Conservation (phyloP, 92 coral and sea anemone genomes). For the Scolanthus callimorphus region DNA sequence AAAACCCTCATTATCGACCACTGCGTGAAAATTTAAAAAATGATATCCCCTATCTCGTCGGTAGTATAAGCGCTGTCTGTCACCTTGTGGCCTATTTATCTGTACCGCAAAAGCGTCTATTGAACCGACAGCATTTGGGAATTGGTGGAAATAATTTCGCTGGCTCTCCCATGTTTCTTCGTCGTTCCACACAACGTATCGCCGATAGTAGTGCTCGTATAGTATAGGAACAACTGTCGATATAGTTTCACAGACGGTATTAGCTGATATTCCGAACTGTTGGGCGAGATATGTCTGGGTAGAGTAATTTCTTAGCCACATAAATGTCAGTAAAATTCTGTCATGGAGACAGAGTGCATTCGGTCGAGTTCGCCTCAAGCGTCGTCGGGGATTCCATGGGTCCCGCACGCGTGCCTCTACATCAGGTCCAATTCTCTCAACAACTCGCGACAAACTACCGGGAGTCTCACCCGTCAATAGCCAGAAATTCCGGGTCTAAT, state of each 20-base stretch:
- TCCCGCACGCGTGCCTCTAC: too few relatives aligned
- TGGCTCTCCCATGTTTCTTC: constrained; percentile 7
- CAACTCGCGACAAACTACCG: too few relatives aligned
- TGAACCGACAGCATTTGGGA: constrained; percentile 14
- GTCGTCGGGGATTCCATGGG: too few relatives aligned
- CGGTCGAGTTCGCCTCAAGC: too few relatives aligned
- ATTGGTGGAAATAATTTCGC: constrained; percentile 1
- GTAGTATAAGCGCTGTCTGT: constrained; percentile 10
- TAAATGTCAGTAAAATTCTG: constrained; percentile 20
- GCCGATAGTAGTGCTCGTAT: constrained; percentile 7
- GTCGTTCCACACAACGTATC: constrained; percentile 1
- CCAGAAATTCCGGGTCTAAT: too few relatives aligned
- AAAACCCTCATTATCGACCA: constrained; percentile 18
- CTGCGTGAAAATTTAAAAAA: constrained; percentile 13
- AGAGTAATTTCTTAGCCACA: constrained; percentile 16
- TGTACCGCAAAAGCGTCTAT: constrained; percentile 21
- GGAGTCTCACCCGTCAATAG: too few relatives aligned
- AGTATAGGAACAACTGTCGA: constrained; percentile 2
- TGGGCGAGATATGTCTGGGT: constrained; percentile 8
- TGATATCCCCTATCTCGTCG: constrained; percentile 22
- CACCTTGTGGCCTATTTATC: constrained; percentile 14
- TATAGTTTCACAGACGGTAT: too few relatives aligned
- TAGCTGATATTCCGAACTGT: constrained; percentile 6
- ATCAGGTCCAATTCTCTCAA: too few relatives aligned
- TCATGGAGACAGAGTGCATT: background rate